Percentiles rank a stretch among this genome's conserved stretches.
phyloP scores from a whole-genome alignment of 2,113 vertebrate species.

The Thinocorus orbignyianus region DNA sequence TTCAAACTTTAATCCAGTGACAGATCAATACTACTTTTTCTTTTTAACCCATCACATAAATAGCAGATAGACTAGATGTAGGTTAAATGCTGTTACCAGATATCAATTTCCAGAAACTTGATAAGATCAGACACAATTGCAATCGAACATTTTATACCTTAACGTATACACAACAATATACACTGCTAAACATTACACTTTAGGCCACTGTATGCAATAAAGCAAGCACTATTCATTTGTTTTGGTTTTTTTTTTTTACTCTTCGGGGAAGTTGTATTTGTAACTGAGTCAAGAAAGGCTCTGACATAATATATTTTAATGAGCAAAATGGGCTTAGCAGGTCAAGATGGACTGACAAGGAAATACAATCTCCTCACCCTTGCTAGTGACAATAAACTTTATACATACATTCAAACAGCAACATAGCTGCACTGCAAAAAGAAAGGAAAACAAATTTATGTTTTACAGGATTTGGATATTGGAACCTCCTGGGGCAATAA shows the following conservation, averaged over 20 bases:
- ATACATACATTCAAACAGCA: neutral
- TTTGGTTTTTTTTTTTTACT: neutral
- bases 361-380: conserved; percentile 9
- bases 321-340: conserved; percentile 51
- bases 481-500: neutral
- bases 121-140: conserved; percentile 60
- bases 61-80: conserved; percentile 67
- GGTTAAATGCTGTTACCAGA: conserved; percentile 71
- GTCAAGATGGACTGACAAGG: conserved; percentile 33
- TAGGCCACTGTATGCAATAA: conserved; percentile 1
- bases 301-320: conserved; percentile 33
- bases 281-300: neutral
- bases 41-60: conserved; percentile 77
- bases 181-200: neutral
- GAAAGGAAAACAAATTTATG: neutral
- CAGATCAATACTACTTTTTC: conserved; percentile 78
- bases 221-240: neutral
- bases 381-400: conserved; percentile 41
- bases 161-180: conserved; percentile 2
- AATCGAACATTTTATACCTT: conserved; percentile 62
- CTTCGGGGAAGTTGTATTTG: conserved; percentile 9
- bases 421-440: neutral
- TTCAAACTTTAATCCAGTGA: conserved; percentile 79
- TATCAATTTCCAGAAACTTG: conserved; percentile 72
- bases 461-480: neutral